Evolutionary conservation across 2,113 vertebrate genomes (phyloP).

Genomic region (Sisor rabdophorus): DNA sequence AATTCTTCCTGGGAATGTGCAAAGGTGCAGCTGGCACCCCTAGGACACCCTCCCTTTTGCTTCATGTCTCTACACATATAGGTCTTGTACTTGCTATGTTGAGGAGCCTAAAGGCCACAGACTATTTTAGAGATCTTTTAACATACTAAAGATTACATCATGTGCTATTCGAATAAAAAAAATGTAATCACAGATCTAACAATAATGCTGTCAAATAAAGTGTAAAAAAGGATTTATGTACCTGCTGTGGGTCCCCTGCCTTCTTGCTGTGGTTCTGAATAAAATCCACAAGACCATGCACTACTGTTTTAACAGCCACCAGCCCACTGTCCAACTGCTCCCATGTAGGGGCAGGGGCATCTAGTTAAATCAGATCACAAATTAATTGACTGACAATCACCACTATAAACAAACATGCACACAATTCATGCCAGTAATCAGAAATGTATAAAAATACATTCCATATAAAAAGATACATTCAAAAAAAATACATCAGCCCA

Average conservation of each 20-base stretch:
- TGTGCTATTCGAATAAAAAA: not conserved
- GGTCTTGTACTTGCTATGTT: slow-evolving; percentile 98
- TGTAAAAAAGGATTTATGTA: not conserved
- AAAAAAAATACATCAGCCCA: too few relatives aligned
- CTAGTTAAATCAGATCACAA: slow-evolving; percentile 50
- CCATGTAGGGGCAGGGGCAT: slow-evolving; percentile 95
- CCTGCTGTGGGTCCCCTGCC: slow-evolving; percentile 91
- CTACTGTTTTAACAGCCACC: slow-evolving; percentile 95
- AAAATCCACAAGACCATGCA: slow-evolving; percentile 95
- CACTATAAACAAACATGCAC: not conserved
- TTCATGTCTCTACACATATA: slow-evolving; percentile 99
- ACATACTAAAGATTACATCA: not conserved
- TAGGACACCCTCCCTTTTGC: slow-evolving; percentile 94
- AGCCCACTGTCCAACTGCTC: slow-evolving; percentile 94
- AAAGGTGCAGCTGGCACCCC: slow-evolving; percentile 95
- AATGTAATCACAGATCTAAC: too few relatives aligned
- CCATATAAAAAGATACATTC: too few relatives aligned
- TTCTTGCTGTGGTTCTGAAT: slow-evolving; percentile 99
- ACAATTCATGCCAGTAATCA: not conserved
- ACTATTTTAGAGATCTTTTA: not conserved
- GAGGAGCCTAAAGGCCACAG: slow-evolving; percentile 73
- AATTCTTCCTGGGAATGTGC: slow-evolving; percentile 97
- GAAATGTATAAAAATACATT: not conserved
- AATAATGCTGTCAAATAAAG: too few relatives aligned
- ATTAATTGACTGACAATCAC: not conserved